Evolutionary conservation across 2,888 invertebrate genomes (phyloP).

Genomic region (Gymnocheta viridis): DNA sequence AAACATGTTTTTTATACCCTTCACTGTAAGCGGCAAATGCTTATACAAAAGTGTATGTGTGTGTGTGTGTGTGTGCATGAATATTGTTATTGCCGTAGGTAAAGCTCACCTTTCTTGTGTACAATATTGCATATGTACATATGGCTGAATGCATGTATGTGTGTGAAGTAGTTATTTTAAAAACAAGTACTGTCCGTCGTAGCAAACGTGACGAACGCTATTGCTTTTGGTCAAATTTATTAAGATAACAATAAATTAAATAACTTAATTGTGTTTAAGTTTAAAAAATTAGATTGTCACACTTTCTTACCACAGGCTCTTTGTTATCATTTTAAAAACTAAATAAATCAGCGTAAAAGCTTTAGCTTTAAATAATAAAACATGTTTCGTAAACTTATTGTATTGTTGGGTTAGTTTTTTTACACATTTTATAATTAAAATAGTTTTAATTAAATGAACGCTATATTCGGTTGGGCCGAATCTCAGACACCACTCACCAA

Average conservation of each 20-base stretch:
- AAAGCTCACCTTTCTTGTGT: background rate
- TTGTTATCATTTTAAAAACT: slow-evolving; percentile 2
- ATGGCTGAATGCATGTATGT: background rate
- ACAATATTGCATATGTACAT: background rate
- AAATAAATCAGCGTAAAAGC: background rate
- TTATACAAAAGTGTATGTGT: background rate
- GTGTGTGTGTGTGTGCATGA: background rate
- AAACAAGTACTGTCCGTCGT: background rate
- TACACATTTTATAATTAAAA: background rate
- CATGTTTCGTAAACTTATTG: background rate
- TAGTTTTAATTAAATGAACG: background rate
- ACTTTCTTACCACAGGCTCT: slow-evolving; percentile 1
- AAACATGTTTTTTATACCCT: slow-evolving; percentile 33
- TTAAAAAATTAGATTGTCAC: slow-evolving; percentile 5
- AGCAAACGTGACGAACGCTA: slow-evolving; percentile 10
- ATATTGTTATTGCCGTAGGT: slow-evolving; percentile 21
- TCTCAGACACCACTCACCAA: too few species aligned
- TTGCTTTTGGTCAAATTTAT: slow-evolving; percentile 20
- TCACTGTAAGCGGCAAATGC: slow-evolving; percentile 29
- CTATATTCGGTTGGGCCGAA: background rate
- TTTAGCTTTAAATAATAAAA: background rate
- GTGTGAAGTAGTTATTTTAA: background rate
- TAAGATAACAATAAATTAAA: slow-evolving; percentile 1
- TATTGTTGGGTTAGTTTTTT: background rate
- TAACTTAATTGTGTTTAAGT: slow-evolving; percentile 5